Percentiles rank a stretch among this genome's conserved stretches.
phyloP scores from a whole-genome alignment of 2,113 vertebrate species.

The Piprites chloris region DNA sequence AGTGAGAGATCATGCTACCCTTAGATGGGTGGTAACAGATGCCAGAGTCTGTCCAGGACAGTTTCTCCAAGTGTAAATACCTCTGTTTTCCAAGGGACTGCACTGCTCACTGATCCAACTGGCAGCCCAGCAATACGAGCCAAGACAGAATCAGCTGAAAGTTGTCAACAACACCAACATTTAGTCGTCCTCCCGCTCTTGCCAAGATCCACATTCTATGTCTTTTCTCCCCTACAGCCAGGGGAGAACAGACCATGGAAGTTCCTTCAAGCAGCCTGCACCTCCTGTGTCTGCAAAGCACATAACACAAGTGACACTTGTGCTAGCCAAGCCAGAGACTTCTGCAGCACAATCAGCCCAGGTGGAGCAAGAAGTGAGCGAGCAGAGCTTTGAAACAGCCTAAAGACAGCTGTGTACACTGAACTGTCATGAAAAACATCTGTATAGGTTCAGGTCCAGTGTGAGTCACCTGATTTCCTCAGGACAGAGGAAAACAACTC shows the following conservation, averaged over 20 bases:
- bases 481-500: neutral
- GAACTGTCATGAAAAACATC: neutral
- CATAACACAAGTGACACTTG: accelerated
- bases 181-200: neutral
- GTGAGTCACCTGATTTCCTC: neutral
- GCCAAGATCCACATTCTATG: neutral
- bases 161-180: neutral
- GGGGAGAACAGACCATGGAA: neutral
- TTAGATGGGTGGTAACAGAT: neutral
- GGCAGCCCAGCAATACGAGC: neutral
- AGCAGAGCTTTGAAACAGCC: neutral
- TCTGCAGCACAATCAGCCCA: neutral
- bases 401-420: neutral
- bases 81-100: neutral
- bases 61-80: neutral
- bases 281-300: neutral
- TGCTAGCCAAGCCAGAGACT: neutral
- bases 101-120: neutral
- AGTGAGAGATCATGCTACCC: neutral
- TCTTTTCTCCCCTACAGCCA: neutral
- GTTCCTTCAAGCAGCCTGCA: neutral
- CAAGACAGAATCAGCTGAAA: neutral
- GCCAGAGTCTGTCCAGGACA: neutral
- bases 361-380: neutral
- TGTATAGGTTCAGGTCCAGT: neutral